Conservation (phyloP, 2,113 vertebrate genomes). For the Albula goreensis region DNA sequence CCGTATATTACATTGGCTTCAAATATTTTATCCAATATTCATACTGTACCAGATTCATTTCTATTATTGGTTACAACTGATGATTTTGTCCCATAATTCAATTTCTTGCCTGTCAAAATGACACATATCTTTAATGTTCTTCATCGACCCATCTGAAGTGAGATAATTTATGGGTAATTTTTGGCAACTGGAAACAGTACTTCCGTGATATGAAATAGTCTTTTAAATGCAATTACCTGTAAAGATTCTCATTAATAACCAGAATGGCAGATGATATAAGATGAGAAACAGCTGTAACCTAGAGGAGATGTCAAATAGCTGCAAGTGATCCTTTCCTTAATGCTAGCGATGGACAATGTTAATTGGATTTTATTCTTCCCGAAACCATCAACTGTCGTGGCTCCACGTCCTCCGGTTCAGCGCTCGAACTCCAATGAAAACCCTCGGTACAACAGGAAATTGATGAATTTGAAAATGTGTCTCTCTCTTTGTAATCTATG, state of each 20-base stretch:
- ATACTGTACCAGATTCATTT: too few relatives aligned
- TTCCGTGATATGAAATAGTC: too few relatives aligned
- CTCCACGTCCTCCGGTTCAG: slow-evolving; percentile 55
- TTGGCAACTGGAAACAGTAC: slow-evolving; percentile 19
- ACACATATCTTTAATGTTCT: too few relatives aligned
- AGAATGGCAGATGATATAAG: slow-evolving; percentile 30
- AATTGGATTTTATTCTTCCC: slow-evolving; percentile 65
- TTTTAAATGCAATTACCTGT: slow-evolving; percentile 48
- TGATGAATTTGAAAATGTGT: slow-evolving; percentile 76
- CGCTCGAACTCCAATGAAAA: slow-evolving; percentile 60
- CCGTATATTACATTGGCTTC: too few relatives aligned
- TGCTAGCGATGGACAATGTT: slow-evolving; percentile 70
- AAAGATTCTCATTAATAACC: slow-evolving; percentile 56
- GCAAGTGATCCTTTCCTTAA: slow-evolving; percentile 57
- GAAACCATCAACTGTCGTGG: slow-evolving; percentile 49
- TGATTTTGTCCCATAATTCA: too few relatives aligned
- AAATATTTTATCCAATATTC: too few relatives aligned
- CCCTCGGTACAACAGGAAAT: slow-evolving; percentile 74
- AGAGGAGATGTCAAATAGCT: slow-evolving; percentile 41
- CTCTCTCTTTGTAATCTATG: slow-evolving; percentile 60
- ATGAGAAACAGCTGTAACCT: slow-evolving; percentile 47
- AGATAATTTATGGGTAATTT: slow-evolving; percentile 19
- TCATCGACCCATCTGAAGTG: too few relatives aligned
- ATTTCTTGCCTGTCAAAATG: too few relatives aligned
- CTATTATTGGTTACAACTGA: too few relatives aligned